A percentile compares a stretch with the other conserved stretches of the same genome.
These are phyloP conservation scores for Seriola aureovittata DNA, from an alignment of 2,113 vertebrate species.

Conservation along the genomic window DNA sequence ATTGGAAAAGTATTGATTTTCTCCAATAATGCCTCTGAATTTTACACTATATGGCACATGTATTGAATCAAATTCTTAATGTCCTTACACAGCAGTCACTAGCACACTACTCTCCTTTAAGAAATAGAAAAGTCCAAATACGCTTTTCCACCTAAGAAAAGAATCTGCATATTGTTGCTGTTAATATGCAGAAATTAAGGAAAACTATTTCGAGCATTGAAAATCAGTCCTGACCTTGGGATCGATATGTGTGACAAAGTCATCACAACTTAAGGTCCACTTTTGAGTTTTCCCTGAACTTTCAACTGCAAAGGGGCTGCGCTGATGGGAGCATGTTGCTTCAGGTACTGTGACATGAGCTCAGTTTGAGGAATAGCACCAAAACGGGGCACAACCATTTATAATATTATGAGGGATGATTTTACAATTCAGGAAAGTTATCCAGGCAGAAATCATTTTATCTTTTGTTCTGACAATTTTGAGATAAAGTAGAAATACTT, in stretches of 20 bases:
- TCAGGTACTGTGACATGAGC: neutral
- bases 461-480: neutral
- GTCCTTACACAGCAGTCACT: neutral
- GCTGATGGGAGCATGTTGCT: neutral
- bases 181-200: neutral
- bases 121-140: neutral
- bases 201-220: neutral
- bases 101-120: neutral
- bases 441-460: neutral
- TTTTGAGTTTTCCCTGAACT: neutral
- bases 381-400: neutral
- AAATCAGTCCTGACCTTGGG: neutral
- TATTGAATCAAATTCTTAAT: neutral
- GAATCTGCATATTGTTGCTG: neutral
- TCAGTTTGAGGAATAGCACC: neutral
- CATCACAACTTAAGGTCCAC: neutral
- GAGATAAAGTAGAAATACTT: neutral
- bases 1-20: conserved; percentile 5
- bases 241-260: neutral
- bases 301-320: neutral
- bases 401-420: neutral
- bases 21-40: conserved; percentile 11
- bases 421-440: neutral
- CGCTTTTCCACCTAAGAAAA: neutral
- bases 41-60: neutral